These are phyloP conservation scores for Larimichthys crocea DNA, from an alignment of 2,113 vertebrate species.

Conservation along the genomic window DNA sequence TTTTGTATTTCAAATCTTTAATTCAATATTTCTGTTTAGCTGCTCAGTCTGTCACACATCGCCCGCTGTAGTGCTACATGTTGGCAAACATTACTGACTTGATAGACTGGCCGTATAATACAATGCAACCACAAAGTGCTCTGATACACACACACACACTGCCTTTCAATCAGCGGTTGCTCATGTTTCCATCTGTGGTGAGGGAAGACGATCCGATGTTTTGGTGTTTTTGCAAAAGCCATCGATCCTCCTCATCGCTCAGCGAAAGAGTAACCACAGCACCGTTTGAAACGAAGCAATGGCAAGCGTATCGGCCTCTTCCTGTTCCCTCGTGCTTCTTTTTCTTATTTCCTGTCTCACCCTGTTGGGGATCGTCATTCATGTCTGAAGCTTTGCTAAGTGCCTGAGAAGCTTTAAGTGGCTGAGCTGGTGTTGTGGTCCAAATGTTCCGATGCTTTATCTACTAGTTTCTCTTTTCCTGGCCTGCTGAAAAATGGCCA, in stretches of 20 bases:
- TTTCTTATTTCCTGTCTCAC: neutral
- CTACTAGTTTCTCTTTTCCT: neutral
- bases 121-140: neutral
- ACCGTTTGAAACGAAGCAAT: neutral
- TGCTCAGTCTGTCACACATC: neutral
- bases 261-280: conserved; percentile 14
- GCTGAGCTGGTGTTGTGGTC: neutral
- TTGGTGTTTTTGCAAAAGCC: conserved; percentile 4
- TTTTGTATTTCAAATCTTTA: too few species aligned
- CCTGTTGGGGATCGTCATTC: neutral
- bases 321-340: neutral
- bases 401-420: conserved; percentile 10
- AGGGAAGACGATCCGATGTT: neutral
- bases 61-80: neutral
- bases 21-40: too few species aligned
- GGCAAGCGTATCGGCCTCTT: neutral
- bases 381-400: conserved; percentile 1
- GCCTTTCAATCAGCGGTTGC: neutral
- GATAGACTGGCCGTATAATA: neutral
- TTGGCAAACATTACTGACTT: neutral
- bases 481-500: neutral
- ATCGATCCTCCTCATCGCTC: conserved; percentile 6
- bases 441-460: neutral
- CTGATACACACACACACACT: neutral
- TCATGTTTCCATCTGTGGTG: conserved; percentile 15